phyloP scores from a whole-genome alignment of 2,113 vertebrate species.

The Varanus salvator region DNA sequence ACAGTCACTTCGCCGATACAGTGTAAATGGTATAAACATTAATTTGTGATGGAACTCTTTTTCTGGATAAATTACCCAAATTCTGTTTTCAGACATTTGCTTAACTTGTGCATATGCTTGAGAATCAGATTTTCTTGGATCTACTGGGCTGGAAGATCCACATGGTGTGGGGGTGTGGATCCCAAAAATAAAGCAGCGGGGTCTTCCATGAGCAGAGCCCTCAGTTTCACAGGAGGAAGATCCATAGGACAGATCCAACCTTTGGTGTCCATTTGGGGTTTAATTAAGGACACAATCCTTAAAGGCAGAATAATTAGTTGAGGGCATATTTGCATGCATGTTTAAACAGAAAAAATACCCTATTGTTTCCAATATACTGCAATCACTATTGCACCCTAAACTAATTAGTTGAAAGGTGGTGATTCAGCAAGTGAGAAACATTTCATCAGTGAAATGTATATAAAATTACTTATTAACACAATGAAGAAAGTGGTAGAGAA shows the following conservation, averaged over 20 bases:
- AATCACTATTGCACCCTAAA: neutral
- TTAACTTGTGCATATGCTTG: conserved; percentile 33
- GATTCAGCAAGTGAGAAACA: neutral
- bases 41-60: conserved; percentile 11
- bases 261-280: neutral
- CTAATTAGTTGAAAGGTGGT: neutral
- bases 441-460: neutral
- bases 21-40: neutral
- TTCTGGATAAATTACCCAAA: conserved; percentile 55
- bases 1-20: conserved; percentile 5
- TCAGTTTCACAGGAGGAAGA: no score
- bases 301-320: no score
- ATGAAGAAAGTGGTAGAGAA: neutral
- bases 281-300: neutral
- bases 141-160: no score
- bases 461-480: neutral
- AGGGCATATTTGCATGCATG: no score
- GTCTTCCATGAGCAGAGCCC: no score
- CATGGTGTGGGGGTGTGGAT: no score
- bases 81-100: conserved; percentile 59
- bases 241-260: no score
- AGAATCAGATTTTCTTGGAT: no score
- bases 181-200: no score
- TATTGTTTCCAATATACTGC: no score
- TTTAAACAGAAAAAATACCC: no score